phyloP scores from a whole-genome alignment of 2,797 vertebrate genomes.

The Molossus alvarezi region DNA sequence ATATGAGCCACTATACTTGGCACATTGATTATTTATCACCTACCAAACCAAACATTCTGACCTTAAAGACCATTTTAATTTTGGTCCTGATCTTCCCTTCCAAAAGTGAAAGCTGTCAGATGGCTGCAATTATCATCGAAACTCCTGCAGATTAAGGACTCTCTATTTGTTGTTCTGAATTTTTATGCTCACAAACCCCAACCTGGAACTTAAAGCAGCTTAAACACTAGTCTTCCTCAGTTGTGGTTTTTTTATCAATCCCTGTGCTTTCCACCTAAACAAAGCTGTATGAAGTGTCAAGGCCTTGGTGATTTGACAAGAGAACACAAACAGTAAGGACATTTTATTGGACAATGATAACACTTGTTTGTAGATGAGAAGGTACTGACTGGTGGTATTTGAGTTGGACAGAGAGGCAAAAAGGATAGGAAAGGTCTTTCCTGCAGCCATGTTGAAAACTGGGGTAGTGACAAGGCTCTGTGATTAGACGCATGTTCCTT shows the following conservation, averaged over 20 bases:
- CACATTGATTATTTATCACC: constrained; percentile 6
- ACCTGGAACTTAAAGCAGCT: not conserved
- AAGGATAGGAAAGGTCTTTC: not conserved
- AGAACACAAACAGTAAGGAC: not conserved
- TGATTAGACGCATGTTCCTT: constrained; percentile 51
- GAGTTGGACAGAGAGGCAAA: constrained; percentile 40
- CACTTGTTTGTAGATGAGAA: not conserved
- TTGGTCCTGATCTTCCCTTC: not conserved
- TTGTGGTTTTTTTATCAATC: not conserved
- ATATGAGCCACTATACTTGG: not conserved
- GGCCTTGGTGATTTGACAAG: not conserved
- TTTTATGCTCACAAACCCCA: not conserved
- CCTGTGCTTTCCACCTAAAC: not conserved
- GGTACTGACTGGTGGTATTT: not conserved
- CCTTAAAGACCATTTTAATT: constrained; percentile 18
- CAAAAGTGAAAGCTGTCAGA: not conserved
- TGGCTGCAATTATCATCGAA: not conserved
- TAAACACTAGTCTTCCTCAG: not conserved
- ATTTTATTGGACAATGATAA: not conserved
- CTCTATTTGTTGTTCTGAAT: not conserved
- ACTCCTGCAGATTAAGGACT: not conserved
- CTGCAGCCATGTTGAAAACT: constrained; percentile 31
- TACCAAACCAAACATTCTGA: not conserved
- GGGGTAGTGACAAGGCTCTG: constrained; percentile 38
- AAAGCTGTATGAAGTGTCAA: not conserved